Evolutionary conservation across 2,888 invertebrate genomes (phyloP), one percentile per base, ranked within the genome.

Genomic region (Hirtodrosophila confusa): DNA sequence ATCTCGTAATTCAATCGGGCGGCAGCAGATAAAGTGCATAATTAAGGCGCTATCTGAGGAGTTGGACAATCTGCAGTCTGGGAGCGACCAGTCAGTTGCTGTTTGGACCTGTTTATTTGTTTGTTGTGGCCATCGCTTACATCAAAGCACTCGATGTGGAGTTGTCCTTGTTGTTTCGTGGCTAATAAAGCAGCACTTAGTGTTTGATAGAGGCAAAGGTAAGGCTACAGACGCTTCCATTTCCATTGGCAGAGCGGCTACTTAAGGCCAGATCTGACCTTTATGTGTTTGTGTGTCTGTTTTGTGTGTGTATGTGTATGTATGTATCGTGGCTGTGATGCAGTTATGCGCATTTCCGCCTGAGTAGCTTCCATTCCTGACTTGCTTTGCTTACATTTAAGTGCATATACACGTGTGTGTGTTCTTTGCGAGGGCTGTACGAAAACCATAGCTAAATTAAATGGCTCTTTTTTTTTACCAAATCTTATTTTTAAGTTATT

Each of bases 321-420:
- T 45, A 50, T 63, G 50, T 53, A 56, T 56, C 53, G 39, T 58
- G 48, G 60, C 71, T 66, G 68, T 75, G 78, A 76, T 80, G 86
- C 86, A 86, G 84, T 86, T 86, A 83, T 86, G 86, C 75, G 71
- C 84, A 82, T 79, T 86, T 82, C 75, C 78, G 80, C 77, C 55
- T 83, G 80, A 82, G 75, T 79, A 67, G 72, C 63, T 80, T 65
- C 75, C 29, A 75, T 66, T 54, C 53, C 76, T 72, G 82, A 65
- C 79, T 78, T 79, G 79, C 78, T 67, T 80, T 79, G 85, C 82
- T 78, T 84, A 80, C 85, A 78, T 69, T 65, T 66, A 74, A 78
- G 70, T 66, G 66, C 80, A 68, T 53, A 71, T 49, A 62, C 51
- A 60, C 31, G 24, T 48, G n/a, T 33, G 12, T 50, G 40, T 40